Percentiles rank a stretch among this genome's conserved stretches.
phyloP scores from a whole-genome alignment of 2,113 vertebrate genomes.

The Phycodurus eques region DNA sequence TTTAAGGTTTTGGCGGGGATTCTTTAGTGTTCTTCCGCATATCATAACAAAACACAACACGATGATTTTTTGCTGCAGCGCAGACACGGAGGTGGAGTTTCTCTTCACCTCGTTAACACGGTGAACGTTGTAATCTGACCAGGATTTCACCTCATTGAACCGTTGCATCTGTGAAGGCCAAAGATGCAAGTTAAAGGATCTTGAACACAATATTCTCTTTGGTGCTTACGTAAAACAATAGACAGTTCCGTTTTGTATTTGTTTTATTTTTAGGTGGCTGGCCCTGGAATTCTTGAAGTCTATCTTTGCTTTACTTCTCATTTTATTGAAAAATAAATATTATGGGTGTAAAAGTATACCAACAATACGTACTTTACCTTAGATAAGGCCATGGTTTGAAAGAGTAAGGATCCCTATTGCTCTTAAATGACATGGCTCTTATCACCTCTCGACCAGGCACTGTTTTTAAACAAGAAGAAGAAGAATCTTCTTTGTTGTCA shows the following conservation, averaged over 20 bases:
- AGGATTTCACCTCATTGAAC: conserved; percentile 21
- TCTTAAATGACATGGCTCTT: too few species aligned
- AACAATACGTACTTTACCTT: too few species aligned
- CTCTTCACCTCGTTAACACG: not conserved
- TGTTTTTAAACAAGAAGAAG: not conserved
- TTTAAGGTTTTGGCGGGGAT: not conserved
- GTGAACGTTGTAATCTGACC: conserved; percentile 4
- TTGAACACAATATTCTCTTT: not conserved
- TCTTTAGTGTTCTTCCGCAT: not conserved
- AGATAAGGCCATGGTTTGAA: not conserved
- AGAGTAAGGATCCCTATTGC: not conserved
- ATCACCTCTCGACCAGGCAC: not conserved
- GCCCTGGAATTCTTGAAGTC: not conserved
- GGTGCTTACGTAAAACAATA: not conserved
- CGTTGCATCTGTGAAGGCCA: not conserved
- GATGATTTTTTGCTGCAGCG: not conserved
- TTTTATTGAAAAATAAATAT: not conserved
- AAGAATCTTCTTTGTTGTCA: too few species aligned
- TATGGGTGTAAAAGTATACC: not conserved
- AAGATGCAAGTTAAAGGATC: not conserved
- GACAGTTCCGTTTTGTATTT: not conserved
- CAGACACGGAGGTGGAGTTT: not conserved
- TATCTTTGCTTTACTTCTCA: not conserved
- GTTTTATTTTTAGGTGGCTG: not conserved
- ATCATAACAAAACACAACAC: conserved; percentile 2